These are phyloP conservation scores for Aptenodytes patagonicus DNA, from an alignment of 2,113 vertebrate species.

Conservation along the genomic window DNA sequence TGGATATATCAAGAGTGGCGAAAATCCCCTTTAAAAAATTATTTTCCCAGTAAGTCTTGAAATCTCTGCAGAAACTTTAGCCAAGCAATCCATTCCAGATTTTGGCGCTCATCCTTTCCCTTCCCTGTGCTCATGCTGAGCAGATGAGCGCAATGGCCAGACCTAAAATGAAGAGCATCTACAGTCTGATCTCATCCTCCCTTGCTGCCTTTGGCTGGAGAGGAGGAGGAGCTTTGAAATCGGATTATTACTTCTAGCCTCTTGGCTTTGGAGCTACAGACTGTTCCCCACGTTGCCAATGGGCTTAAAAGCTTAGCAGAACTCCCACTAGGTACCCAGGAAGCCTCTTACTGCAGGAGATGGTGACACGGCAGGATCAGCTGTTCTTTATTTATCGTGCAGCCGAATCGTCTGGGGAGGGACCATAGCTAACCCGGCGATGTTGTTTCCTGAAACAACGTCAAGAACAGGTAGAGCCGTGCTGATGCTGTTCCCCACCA, in stretches of 20 bases:
- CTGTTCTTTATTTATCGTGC: conserved; percentile 64
- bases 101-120: conserved; percentile 35
- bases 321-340: conserved; percentile 69
- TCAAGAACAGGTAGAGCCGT: background rate
- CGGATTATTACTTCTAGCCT: conserved; percentile 69
- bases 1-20: background rate
- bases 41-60: background rate
- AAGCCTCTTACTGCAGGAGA: conserved; percentile 66
- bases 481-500: background rate
- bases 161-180: conserved; percentile 60
- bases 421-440: background rate
- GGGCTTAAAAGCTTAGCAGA: conserved; percentile 72
- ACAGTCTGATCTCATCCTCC: conserved; percentile 68
- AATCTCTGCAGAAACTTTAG: conserved; percentile 14
- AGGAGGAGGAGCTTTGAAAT: conserved; percentile 65
- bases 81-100: conserved; percentile 50
- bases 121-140: conserved; percentile 9
- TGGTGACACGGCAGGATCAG: conserved; percentile 65
- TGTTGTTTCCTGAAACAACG: conserved; percentile 36
- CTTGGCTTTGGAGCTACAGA: conserved; percentile 67
- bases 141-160: conserved; percentile 51
- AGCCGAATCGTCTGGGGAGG: conserved; percentile 13
- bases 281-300: conserved; percentile 68
- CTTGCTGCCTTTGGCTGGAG: conserved; percentile 56
- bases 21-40: background rate